Evolutionary conservation across 2,113 vertebrate genomes (phyloP), one percentile per base, ranked within the genome.

Genomic region (Manacus vitellinus): DNA sequence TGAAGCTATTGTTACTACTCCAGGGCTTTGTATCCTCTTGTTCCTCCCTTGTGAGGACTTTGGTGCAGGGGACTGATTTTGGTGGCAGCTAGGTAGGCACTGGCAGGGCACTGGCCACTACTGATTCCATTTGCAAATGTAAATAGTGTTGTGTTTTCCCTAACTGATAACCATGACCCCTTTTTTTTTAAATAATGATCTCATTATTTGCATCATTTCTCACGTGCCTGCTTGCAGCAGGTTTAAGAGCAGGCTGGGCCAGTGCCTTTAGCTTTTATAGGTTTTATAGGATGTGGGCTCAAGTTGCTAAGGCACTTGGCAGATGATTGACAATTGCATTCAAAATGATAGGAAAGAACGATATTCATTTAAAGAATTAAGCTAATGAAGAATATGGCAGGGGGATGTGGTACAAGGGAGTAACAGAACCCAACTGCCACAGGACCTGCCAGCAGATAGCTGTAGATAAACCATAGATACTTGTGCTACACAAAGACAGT

Each of bases 331-430:
- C 59, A 74, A 12, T 14, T 78, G 55, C 43, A 44, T 52, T 85
- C 61, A 67, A 27, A 47, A 22, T 1, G 3, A 10, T n/a, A 27
- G 47, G 56, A 78, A 94, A 92, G 68, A 87, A 59, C 2, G 5
- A 65, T 37, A 52, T 63, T 88, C 8, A 65, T 79, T 92, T 77
- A 58, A 93, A 80, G 67, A 80, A 90, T 52, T 76, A 85, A 76
- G 15, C 25, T 86, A 71, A 91, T 55, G 55, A 92, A 77, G 55
- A 84, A 58, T 55, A 47, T 1, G 1, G 33, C 44, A 88, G 74
- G 54, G 93, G 70, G 37, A n/a, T 20, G 43, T 8, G 49, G n/a
- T 73, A 62, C 59, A 56, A 80, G 55, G 5, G 11, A 88, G 30
- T 55, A 73, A 65, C 13, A 14, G 24, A 82, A 31, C 27, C 28